A percentile compares a stretch with the other conserved stretches of the same genome.
These are phyloP conservation scores for Latheticus oryzae DNA, from an alignment of 2,888 invertebrate genomes.

Conservation along the genomic window DNA sequence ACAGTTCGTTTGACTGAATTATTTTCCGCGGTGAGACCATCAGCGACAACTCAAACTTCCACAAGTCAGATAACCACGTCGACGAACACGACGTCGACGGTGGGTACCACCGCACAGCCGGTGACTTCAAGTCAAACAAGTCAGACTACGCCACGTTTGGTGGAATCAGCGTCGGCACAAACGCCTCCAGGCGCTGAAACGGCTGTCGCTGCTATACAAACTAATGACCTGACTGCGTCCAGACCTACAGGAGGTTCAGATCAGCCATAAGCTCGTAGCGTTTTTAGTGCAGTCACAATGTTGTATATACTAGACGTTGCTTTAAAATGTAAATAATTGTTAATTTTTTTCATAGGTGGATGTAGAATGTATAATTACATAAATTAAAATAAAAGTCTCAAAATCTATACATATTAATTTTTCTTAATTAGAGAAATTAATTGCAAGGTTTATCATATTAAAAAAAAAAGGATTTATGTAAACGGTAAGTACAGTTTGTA, in stretches of 20 bases:
- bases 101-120: slow-evolving; percentile 62
- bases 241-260: slow-evolving; percentile 63
- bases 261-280: slow-evolving; percentile 49
- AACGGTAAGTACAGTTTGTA: too few relatives aligned
- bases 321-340: slow-evolving; percentile 39
- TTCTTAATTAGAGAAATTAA: neutral
- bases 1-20: slow-evolving; percentile 59
- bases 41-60: slow-evolving; percentile 63
- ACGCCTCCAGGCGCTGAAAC: slow-evolving; percentile 49
- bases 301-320: slow-evolving; percentile 41
- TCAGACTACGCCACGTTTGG: slow-evolving; percentile 60
- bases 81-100: slow-evolving; percentile 66
- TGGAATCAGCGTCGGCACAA: slow-evolving; percentile 61
- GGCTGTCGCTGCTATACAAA: slow-evolving; percentile 50
- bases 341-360: slow-evolving; percentile 42
- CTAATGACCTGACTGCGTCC: slow-evolving; percentile 47
- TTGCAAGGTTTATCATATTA: too few relatives aligned
- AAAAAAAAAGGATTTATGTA: too few relatives aligned
- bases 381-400: slow-evolving; percentile 38
- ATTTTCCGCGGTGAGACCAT: slow-evolving; percentile 59
- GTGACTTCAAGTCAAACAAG: slow-evolving; percentile 62
- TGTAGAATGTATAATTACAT: slow-evolving; percentile 36
- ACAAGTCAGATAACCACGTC: slow-evolving; percentile 62
- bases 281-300: too few relatives aligned
- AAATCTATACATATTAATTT: slow-evolving; percentile 4